A percentile compares a stretch with the other conserved stretches of the same genome.
Conservation (phyloP, 2,888 invertebrate genomes). For the Lagria hirta region DNA sequence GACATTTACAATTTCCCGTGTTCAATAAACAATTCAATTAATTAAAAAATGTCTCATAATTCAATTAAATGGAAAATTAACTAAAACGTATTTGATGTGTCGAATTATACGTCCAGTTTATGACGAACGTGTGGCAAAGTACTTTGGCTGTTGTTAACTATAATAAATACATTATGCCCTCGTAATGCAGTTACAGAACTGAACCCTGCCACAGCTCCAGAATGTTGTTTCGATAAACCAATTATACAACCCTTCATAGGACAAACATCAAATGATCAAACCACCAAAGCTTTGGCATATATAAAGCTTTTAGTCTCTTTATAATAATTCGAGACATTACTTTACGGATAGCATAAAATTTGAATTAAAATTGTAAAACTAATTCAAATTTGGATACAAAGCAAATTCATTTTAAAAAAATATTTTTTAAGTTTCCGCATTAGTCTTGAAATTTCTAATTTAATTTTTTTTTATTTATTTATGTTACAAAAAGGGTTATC, state of each 20-base stretch:
- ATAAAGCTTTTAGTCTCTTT: too few relatives aligned
- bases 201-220: slow-evolving; percentile 38
- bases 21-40: slow-evolving; percentile 6
- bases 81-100: slow-evolving; percentile 9
- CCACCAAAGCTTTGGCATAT: too few relatives aligned
- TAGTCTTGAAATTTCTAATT: too few relatives aligned
- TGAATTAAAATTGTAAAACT: too few relatives aligned
- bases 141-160: slow-evolving; percentile 39
- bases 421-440: too few relatives aligned
- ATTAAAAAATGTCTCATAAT: slow-evolving; percentile 6
- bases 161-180: slow-evolving; percentile 42
- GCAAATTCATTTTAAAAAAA: too few relatives aligned
- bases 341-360: too few relatives aligned
- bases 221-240: slow-evolving; percentile 47
- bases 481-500: too few relatives aligned
- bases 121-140: slow-evolving; percentile 28
- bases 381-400: too few relatives aligned
- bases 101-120: slow-evolving; percentile 23
- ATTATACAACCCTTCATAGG: slow-evolving; percentile 45
- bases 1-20: slow-evolving; percentile 6
- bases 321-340: too few relatives aligned
- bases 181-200: slow-evolving; percentile 38
- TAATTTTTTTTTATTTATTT: too few relatives aligned
- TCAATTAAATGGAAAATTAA: slow-evolving; percentile 6
- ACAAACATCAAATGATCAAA: slow-evolving; percentile 44